A percentile compares a stretch with the other conserved stretches of the same genome.
These are phyloP conservation scores for Glyptemys insculpta DNA, from an alignment of 2,797 vertebrate species.

Conservation along the genomic window DNA sequence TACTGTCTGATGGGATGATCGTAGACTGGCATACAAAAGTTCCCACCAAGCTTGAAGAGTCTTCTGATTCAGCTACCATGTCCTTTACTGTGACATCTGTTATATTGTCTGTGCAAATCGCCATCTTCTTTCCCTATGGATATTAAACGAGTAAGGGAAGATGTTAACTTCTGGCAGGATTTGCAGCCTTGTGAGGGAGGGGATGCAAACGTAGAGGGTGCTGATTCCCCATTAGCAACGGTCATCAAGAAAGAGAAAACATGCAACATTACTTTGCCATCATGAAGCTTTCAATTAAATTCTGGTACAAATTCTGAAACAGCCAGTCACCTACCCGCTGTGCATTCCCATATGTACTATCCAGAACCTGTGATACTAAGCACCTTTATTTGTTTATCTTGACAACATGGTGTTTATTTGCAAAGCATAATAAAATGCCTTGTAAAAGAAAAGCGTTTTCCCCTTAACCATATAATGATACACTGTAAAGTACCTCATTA, in stretches of 20 bases:
- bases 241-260: conserved; percentile 11
- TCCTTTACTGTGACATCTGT: conserved; percentile 91
- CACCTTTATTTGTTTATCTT: conserved; percentile 31
- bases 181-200: background rate
- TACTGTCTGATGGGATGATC: conserved; percentile 94
- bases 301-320: background rate
- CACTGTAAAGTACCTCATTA: background rate
- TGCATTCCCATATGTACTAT: conserved; percentile 46
- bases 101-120: conserved; percentile 93
- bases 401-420: conserved; percentile 28
- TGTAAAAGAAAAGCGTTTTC: background rate
- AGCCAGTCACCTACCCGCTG: background rate
- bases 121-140: conserved; percentile 86
- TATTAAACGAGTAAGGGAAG: conserved; percentile 23
- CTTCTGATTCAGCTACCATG: conserved; percentile 87
- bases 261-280: background rate
- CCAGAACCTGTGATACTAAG: background rate
- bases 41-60: conserved; percentile 87
- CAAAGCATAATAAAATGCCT: conserved; percentile 19
- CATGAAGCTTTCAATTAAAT: conserved; percentile 1
- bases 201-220: background rate
- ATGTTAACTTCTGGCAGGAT: background rate
- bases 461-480: conserved; percentile 15
- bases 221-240: background rate
- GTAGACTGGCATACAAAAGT: conserved; percentile 97